Evolutionary conservation across 2,113 vertebrate species (phyloP).

Genomic region (Nerophis ophidion): DNA sequence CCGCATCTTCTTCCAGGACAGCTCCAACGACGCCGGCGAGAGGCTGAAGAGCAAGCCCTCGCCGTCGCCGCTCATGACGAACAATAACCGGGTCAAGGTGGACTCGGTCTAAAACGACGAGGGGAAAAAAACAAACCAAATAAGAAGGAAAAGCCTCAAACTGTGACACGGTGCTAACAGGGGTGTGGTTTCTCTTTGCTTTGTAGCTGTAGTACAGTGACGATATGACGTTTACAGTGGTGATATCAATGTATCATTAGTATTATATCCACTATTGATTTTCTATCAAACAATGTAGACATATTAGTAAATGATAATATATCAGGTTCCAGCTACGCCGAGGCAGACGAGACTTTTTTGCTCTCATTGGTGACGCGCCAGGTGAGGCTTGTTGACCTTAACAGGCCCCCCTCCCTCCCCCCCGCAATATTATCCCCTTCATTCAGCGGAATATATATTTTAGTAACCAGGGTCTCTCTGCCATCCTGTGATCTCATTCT

Average conservation of each 20-base stretch:
- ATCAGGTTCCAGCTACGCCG: conserved; percentile 34
- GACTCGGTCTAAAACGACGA: conserved; percentile 76
- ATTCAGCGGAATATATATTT: conserved; percentile 54
- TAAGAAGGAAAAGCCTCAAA: conserved; percentile 42
- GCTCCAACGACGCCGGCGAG: conserved; percentile 82
- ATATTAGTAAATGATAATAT: conserved; percentile 34
- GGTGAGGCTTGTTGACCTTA: too few species aligned
- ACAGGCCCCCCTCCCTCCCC: too few species aligned
- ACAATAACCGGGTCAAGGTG: conserved; percentile 89
- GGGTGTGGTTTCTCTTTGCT: conserved; percentile 31
- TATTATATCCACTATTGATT: conserved; percentile 63
- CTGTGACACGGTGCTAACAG: conserved; percentile 58
- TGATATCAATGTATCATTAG: conserved; percentile 57
- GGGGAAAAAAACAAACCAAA: conserved; percentile 42
- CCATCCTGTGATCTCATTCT: conserved; percentile 48
- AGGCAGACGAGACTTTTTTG: conserved; percentile 31
- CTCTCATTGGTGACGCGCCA: conserved; percentile 45
- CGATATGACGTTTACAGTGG: conserved; percentile 63
- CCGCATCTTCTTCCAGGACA: conserved; percentile 81
- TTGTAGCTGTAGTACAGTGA: conserved; percentile 57
- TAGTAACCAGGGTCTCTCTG: conserved; percentile 18
- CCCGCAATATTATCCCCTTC: conserved; percentile 39
- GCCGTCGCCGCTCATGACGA: conserved; percentile 82
- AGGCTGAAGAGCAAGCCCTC: conserved; percentile 87
- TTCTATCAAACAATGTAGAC: conserved; percentile 60